Evolutionary conservation across 2,113 vertebrate genomes (phyloP).

Genomic region (Alexandromys fortis): DNA sequence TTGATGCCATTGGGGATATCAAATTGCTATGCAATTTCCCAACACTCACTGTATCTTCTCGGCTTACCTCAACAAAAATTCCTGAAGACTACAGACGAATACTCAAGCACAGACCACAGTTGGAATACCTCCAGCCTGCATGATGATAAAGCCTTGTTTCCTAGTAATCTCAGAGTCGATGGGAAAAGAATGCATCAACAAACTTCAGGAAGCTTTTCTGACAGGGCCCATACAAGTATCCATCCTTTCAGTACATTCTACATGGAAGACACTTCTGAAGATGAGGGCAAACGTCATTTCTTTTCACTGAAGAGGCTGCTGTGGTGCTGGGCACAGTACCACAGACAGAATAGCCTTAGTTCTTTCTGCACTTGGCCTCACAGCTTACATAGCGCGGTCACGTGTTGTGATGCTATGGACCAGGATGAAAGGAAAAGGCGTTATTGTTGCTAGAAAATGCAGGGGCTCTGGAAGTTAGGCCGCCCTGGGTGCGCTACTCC

Average conservation of each 20-base stretch:
- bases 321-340: background rate
- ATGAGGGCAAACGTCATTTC: background rate
- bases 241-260: background rate
- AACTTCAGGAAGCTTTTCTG: background rate
- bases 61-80: background rate
- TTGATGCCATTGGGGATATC: background rate
- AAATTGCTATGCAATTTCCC: constrained; percentile 9
- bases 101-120: background rate
- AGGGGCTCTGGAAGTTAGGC: background rate
- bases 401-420: background rate
- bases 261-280: background rate
- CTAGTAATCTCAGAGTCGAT: background rate
- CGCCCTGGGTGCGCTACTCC: background rate
- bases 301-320: background rate
- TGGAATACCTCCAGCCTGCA: background rate
- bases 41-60: background rate
- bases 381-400: background rate
- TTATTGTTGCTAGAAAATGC: background rate
- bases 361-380: background rate
- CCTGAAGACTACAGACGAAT: background rate
- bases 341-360: background rate
- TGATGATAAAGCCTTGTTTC: background rate
- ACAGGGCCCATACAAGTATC: background rate
- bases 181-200: background rate
- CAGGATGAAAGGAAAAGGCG: background rate